Conservation (phyloP, 2,113 vertebrate genomes). For the Phycodurus eques region DNA sequence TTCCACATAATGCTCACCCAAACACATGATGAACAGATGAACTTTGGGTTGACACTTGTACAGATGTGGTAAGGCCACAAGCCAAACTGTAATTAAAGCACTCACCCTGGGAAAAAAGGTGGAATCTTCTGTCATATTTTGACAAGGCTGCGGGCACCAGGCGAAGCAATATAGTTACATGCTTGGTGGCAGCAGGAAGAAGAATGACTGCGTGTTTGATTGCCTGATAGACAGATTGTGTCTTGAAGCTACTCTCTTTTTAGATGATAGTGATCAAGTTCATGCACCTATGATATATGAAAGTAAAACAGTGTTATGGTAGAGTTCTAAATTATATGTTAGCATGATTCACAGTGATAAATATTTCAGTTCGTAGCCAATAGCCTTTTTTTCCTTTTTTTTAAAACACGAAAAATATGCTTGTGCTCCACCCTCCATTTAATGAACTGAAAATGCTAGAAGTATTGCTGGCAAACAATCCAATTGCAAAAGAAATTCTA, state of each 20-base stretch:
- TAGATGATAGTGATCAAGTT: constrained; percentile 52
- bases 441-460: not conserved
- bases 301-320: constrained; percentile 13
- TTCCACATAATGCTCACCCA: not conserved
- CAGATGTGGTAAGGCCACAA: constrained; percentile 72
- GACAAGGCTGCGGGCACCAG: constrained; percentile 77
- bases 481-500: constrained; percentile 9
- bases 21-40: constrained; percentile 58
- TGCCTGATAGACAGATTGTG: constrained; percentile 65
- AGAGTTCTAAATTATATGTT: not conserved
- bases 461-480: constrained; percentile 1
- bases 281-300: constrained; percentile 14
- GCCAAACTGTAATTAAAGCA: constrained; percentile 81
- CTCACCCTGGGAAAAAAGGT: constrained; percentile 73
- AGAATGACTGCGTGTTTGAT: constrained; percentile 72
- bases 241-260: constrained; percentile 66
- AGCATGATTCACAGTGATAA: not conserved
- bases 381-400: too few relatives aligned
- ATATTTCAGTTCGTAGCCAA: not conserved
- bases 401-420: not conserved
- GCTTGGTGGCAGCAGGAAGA: constrained; percentile 72
- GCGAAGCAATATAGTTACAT: constrained; percentile 76
- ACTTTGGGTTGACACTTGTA: constrained; percentile 80
- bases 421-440: not conserved
- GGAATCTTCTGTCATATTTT: constrained; percentile 79